These are phyloP conservation scores for Xenus cinereus DNA, from an alignment of 2,113 vertebrate species.

Conservation along the genomic window DNA sequence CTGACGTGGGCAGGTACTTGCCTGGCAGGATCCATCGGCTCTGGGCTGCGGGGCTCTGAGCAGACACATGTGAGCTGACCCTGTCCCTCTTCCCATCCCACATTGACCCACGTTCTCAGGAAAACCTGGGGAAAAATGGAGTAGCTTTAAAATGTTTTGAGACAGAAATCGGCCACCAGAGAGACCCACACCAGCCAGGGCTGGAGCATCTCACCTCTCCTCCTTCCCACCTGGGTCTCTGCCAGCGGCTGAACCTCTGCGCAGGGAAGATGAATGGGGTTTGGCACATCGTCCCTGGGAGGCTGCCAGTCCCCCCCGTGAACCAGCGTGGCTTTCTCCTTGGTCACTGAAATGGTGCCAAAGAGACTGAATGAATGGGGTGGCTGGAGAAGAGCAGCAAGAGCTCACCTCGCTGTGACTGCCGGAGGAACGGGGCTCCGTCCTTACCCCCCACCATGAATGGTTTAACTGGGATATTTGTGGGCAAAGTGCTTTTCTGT, in stretches of 20 bases:
- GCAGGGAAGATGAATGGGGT: neutral
- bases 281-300: neutral
- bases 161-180: fast-evolving
- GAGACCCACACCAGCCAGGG: neutral
- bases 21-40: neutral
- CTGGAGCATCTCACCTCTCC: neutral
- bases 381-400: neutral
- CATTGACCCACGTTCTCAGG: fast-evolving
- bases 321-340: neutral
- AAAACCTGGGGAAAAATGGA: neutral
- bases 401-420: neutral
- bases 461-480: neutral
- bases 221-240: neutral
- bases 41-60: neutral
- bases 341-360: neutral
- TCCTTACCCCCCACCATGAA: neutral
- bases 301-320: neutral
- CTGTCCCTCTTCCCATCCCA: neutral
- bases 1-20: neutral
- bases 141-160: neutral
- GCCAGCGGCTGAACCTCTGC: neutral
- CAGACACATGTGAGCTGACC: neutral
- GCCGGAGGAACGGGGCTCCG: fast-evolving
- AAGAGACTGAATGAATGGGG: neutral
- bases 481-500: fast-evolving